These are phyloP conservation scores for Lethocerus indicus DNA, from an alignment of 1,140 invertebrate species.

Conservation along the genomic window DNA sequence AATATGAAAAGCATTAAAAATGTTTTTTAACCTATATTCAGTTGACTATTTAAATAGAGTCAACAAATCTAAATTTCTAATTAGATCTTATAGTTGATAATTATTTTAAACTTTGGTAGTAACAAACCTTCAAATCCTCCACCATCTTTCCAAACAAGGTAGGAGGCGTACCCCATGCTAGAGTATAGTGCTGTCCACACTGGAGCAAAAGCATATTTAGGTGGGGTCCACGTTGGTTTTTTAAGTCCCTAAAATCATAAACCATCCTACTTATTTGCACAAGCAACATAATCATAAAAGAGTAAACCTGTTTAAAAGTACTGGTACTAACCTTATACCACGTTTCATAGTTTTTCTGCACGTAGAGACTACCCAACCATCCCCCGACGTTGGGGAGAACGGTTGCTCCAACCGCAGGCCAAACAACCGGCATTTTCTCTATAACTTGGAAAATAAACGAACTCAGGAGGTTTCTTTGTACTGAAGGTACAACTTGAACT, in stretches of 20 bases:
- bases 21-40: no score
- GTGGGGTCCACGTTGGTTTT: constrained; percentile 60
- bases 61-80: not conserved
- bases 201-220: constrained; percentile 62
- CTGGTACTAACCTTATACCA: constrained; percentile 35
- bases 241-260: constrained; percentile 36
- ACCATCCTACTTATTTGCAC: not conserved
- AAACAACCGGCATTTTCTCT: not conserved
- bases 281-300: not conserved
- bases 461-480: no score
- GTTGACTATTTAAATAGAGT: not conserved
- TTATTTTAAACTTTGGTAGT: not conserved
- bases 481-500: no score
- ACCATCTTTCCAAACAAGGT: constrained; percentile 63
- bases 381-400: constrained; percentile 37
- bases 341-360: constrained; percentile 32
- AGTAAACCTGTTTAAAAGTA: not conserved
- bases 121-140: constrained; percentile 41
- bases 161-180: constrained; percentile 73
- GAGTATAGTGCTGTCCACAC: constrained; percentile 67
- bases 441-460: no score
- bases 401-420: not conserved
- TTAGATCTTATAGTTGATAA: not conserved
- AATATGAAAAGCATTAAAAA: no score
- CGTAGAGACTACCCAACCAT: constrained; percentile 29